Evolutionary conservation across 2,888 invertebrate genomes (phyloP).

Genomic region (Mesochorus sp.): DNA sequence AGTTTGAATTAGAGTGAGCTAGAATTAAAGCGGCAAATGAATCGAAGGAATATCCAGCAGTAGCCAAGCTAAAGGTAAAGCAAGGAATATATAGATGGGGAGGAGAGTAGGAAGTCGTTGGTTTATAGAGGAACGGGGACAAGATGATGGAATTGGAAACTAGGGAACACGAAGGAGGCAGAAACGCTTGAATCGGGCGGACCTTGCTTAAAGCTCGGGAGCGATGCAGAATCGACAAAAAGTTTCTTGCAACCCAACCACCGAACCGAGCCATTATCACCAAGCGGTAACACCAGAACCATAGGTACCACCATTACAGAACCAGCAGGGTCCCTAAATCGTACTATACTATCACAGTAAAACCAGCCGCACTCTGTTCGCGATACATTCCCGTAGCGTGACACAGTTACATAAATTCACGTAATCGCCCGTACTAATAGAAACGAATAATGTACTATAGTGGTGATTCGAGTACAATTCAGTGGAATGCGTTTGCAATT

Average conservation of each 20-base stretch:
- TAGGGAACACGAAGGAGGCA: constrained; percentile 48
- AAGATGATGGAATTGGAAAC: constrained; percentile 59
- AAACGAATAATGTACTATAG: constrained; percentile 62
- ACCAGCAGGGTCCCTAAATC: constrained; percentile 26
- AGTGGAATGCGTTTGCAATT: constrained; percentile 11
- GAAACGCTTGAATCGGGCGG: constrained; percentile 45
- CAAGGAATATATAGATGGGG: constrained; percentile 23
- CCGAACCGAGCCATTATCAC: constrained; percentile 36
- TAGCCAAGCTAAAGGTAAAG: constrained; percentile 35
- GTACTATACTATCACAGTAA: constrained; percentile 5
- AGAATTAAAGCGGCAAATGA: constrained; percentile 36
- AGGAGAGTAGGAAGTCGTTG: constrained; percentile 31
- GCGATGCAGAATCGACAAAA: constrained; percentile 68
- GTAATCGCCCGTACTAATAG: constrained; percentile 67
- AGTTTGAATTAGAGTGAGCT: constrained; percentile 28
- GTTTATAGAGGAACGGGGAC: constrained; percentile 52
- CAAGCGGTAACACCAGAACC: constrained; percentile 39
- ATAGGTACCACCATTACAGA: constrained; percentile 37
- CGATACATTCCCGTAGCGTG: constrained; percentile 60
- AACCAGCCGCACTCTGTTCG: constrained; percentile 34
- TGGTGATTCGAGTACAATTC: constrained; percentile 19
- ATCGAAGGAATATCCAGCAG: constrained; percentile 36
- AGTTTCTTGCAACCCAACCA: constrained; percentile 64
- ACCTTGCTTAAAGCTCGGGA: constrained; percentile 16
- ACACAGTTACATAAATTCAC: constrained; percentile 68